Conservation (phyloP, 1,140 invertebrate genomes). For the Marisa cornuarietis region DNA sequence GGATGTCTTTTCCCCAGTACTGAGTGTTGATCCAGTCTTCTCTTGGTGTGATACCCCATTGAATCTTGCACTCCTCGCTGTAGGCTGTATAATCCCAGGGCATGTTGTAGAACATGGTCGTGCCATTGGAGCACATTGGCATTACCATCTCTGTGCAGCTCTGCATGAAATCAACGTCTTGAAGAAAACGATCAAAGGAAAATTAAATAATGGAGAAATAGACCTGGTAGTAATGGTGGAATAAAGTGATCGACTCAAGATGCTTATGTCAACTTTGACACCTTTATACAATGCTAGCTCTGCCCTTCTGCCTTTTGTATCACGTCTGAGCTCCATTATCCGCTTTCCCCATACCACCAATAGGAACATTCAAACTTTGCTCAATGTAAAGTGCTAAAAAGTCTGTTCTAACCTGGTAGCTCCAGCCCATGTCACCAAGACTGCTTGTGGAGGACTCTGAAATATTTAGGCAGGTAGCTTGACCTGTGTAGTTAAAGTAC, state of each 20-base stretch:
- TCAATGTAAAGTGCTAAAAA: too few relatives aligned
- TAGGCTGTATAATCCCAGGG: slow-evolving; percentile 78
- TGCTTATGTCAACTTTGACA: background rate
- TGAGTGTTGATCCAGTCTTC: slow-evolving; percentile 75
- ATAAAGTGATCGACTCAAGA: background rate
- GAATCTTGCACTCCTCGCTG: slow-evolving; percentile 65
- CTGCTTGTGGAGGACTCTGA: slow-evolving; percentile 55
- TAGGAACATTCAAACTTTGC: too few relatives aligned
- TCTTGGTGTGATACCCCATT: slow-evolving; percentile 76
- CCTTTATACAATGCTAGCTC: too few relatives aligned
- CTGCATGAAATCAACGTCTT: slow-evolving; percentile 40
- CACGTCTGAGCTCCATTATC: too few relatives aligned
- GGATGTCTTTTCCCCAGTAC: slow-evolving; percentile 83
- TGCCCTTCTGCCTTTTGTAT: too few relatives aligned
- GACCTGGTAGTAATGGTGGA: background rate
- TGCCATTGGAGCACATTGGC: slow-evolving; percentile 85
- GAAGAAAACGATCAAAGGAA: background rate
- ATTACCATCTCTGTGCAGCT: slow-evolving; percentile 96
- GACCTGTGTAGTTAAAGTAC: slow-evolving; percentile 86
- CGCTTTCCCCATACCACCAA: too few relatives aligned
- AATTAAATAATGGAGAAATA: background rate
- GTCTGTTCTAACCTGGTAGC: slow-evolving; percentile 72
- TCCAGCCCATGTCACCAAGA: slow-evolving; percentile 79
- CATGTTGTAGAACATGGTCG: slow-evolving; percentile 84
- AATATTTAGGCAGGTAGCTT: slow-evolving; percentile 51